Percentiles rank a stretch among this genome's conserved stretches.
Evolutionary conservation across 2,888 invertebrate genomes (phyloP).

Genomic region (Oithona nana): DNA sequence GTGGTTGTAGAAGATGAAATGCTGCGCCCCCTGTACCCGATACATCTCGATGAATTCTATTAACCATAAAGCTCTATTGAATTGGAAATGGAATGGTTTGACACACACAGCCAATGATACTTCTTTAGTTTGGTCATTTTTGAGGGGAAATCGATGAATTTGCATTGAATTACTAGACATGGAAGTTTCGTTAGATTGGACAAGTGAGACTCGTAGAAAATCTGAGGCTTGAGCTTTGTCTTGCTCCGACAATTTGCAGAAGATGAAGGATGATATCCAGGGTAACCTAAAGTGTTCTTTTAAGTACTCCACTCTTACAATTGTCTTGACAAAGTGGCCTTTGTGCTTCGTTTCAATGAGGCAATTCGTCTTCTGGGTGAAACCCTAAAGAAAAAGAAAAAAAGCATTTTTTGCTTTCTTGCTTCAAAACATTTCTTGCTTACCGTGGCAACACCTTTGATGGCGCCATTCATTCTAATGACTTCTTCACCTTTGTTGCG

Average conservation of each 20-base stretch:
- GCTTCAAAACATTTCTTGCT: no score
- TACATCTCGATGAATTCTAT: constrained; percentile 35
- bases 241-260: background rate
- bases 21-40: constrained; percentile 30
- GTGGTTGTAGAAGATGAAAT: constrained; percentile 33
- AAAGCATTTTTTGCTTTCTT: no score
- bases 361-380: background rate
- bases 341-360: background rate
- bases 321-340: background rate
- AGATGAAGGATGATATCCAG: background rate
- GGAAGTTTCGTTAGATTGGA: no score
- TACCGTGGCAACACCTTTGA: no score
- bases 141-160: no score
- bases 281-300: background rate
- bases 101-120: constrained; percentile 25
- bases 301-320: background rate
- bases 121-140: no score
- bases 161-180: no score
- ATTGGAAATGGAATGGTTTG: constrained; percentile 30
- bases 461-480: no score
- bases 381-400: background rate
- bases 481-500: no score
- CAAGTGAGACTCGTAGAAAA: no score
- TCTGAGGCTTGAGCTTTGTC: no score
- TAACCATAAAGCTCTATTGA: constrained; percentile 29